A percentile compares a stretch with the other conserved stretches of the same genome.
Conservation (phyloP, 2,113 vertebrate genomes). For the Ranitomeya variabilis region DNA sequence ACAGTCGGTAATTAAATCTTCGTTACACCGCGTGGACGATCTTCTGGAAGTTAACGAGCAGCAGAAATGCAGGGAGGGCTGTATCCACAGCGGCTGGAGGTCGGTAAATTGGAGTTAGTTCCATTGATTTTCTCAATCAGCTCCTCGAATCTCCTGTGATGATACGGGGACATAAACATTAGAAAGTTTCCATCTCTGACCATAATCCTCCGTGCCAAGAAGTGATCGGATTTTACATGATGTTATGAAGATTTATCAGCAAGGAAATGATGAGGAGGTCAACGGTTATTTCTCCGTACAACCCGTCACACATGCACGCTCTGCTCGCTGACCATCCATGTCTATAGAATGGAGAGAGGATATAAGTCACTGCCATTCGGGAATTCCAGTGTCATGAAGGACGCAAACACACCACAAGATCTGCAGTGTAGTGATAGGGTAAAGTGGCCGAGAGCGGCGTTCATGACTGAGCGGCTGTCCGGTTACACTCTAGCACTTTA, state of each 20-base stretch:
- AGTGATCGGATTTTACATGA: neutral
- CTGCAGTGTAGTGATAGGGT: too few relatives aligned
- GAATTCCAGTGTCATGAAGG: too few relatives aligned
- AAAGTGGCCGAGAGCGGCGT: too few relatives aligned
- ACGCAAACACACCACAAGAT: too few relatives aligned
- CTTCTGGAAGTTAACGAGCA: slow-evolving; percentile 9
- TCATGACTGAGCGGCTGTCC: too few relatives aligned
- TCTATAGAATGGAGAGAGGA: too few relatives aligned
- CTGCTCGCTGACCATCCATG: too few relatives aligned
- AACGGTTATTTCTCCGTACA: too few relatives aligned
- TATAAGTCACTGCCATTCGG: too few relatives aligned
- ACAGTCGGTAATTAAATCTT: slow-evolving; percentile 39
- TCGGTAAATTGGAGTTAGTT: neutral
- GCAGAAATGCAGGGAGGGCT: neutral
- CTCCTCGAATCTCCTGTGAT: neutral
- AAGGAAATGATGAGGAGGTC: neutral
- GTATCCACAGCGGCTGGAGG: neutral
- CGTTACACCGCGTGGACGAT: neutral
- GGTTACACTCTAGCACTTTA: too few relatives aligned
- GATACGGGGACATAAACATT: neutral
- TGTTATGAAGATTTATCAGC: neutral
- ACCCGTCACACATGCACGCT: too few relatives aligned
- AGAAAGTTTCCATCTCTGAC: neutral
- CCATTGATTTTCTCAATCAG: slow-evolving; percentile 6
- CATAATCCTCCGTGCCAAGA: neutral